Percentiles rank a stretch among this genome's conserved stretches.
These are phyloP conservation scores for Celastrina argiolus DNA, from an alignment of 2,888 invertebrate species.

Conservation along the genomic window DNA sequence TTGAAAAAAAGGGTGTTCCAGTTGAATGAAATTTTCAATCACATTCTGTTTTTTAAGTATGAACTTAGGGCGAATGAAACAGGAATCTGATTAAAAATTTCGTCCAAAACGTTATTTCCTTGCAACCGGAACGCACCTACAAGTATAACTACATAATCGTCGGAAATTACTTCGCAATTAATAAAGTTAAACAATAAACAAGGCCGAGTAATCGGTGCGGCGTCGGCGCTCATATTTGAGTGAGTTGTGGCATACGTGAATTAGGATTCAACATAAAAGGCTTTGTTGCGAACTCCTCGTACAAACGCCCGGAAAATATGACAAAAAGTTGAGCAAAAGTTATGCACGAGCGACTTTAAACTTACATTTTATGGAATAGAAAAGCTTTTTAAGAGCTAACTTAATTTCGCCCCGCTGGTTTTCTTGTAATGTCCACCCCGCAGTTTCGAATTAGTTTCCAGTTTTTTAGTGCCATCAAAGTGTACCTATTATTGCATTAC, in stretches of 20 bases:
- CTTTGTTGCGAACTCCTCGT: not conserved
- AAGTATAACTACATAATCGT: too few species aligned
- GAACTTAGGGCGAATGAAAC: too few species aligned
- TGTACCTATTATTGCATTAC: not conserved
- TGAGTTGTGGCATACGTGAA: not conserved
- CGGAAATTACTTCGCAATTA: not conserved
- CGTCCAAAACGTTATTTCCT: too few species aligned
- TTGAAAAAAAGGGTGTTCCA: too few species aligned
- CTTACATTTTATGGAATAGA: not conserved
- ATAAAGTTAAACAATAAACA: not conserved
- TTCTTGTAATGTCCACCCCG: not conserved
- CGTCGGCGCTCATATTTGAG: not conserved
- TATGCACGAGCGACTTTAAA: not conserved
- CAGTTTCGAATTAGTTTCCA: not conserved
- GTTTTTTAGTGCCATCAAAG: not conserved
- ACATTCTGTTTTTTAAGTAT: too few species aligned
- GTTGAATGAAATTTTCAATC: too few species aligned
- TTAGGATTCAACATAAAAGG: not conserved
- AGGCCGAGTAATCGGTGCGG: not conserved
- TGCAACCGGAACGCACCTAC: too few species aligned
- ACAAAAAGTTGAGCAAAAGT: not conserved
- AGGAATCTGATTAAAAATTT: too few species aligned
- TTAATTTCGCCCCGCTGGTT: not conserved
- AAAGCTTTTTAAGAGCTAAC: conserved; percentile 1
- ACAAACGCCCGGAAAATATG: not conserved